Evolutionary conservation across 2,888 invertebrate genomes (phyloP).

Genomic region (Lamellibrachia satsuma): DNA sequence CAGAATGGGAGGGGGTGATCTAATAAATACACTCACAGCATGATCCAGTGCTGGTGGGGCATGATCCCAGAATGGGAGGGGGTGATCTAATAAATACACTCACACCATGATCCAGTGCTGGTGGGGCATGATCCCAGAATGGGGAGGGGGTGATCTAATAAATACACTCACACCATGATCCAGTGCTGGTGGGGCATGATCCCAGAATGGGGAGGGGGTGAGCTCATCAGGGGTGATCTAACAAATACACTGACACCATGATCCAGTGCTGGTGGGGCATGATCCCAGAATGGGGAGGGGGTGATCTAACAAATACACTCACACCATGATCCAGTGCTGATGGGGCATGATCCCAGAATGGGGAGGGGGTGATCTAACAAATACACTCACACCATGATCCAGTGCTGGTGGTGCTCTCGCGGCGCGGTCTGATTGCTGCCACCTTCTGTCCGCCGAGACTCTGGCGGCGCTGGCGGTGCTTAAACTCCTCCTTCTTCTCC

Average conservation of each 20-base stretch:
- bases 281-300: constrained; percentile 13
- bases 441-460: constrained; percentile 37
- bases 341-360: neutral
- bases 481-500: constrained; percentile 42
- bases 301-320: neutral
- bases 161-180: too few relatives aligned
- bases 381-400: constrained; percentile 38
- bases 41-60: neutral
- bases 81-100: neutral
- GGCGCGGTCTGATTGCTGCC: constrained; percentile 22
- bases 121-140: constrained; percentile 14
- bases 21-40: neutral
- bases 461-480: constrained; percentile 38
- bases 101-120: too few relatives aligned
- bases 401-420: constrained; percentile 34
- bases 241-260: too few relatives aligned
- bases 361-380: neutral
- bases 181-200: neutral
- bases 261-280: neutral
- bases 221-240: neutral
- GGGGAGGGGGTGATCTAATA: neutral
- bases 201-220: constrained; percentile 14
- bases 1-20: neutral
- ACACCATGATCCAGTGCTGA: too few relatives aligned
- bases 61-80: constrained; percentile 17